Evolutionary conservation across 2,113 vertebrate species (phyloP).

Genomic region (cattle (Bos taurus)): DNA sequence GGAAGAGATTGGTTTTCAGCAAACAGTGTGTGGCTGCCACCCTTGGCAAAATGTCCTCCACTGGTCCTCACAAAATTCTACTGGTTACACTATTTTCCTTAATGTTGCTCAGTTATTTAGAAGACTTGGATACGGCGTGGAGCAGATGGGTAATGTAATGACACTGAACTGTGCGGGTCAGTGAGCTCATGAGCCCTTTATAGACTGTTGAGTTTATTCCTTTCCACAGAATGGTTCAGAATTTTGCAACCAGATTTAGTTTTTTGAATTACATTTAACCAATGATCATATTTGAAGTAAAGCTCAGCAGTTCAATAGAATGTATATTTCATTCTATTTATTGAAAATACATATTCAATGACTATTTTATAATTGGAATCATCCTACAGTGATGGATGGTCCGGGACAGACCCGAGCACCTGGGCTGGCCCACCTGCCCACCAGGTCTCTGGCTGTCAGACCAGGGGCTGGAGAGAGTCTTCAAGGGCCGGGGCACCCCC

Average conservation of each 20-base stretch:
- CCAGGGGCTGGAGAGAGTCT: neutral
- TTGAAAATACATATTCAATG: neutral
- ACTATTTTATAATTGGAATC: neutral
- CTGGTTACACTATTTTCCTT: neutral
- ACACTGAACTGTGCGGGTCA: neutral
- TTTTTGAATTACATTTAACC: neutral
- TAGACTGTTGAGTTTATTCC: neutral
- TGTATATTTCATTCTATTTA: neutral
- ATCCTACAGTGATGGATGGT: neutral
- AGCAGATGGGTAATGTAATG: too few relatives aligned
- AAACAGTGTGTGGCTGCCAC: neutral
- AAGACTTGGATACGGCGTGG: neutral
- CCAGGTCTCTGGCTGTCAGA: neutral
- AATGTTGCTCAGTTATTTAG: neutral
- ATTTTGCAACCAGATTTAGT: neutral
- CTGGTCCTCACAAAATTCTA: neutral
- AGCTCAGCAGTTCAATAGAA: neutral
- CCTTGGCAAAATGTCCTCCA: neutral
- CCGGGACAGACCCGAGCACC: neutral
- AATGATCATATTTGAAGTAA: neutral
- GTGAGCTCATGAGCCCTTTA: neutral
- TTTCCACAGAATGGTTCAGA: neutral
- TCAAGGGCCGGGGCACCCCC: neutral
- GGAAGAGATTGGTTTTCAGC: neutral
- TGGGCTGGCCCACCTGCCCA: neutral